Evolutionary conservation across 2,888 invertebrate genomes (phyloP), one percentile per base, ranked within the genome.

Genomic region (Mechanitis mazaeus): DNA sequence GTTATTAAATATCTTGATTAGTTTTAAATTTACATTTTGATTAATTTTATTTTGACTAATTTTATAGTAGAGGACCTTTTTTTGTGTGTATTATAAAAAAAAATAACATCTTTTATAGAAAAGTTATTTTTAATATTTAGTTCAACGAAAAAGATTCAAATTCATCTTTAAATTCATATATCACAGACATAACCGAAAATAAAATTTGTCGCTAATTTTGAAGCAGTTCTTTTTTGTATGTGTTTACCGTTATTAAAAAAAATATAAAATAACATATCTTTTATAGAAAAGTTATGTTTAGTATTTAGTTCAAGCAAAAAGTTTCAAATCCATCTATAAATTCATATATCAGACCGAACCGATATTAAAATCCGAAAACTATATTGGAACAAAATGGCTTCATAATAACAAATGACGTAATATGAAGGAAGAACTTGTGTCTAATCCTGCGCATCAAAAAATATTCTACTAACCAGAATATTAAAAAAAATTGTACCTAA

Each of bases 341-440:
- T 20, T 20, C 20, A 20, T 20, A 85, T 84, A 84, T 83, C 79
- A 71, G 75, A 31, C 60, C 11, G 45, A 55, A 56, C 56, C 45
- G 64, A 66, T 58, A 59, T 62, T 75, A 77, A 73, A 78, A 75
- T 72, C 74, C 67, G 69, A 66, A 75, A 81, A 77, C 74, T 70
- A 71, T 75, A 75, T 75, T 74, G 72, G 72, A 79, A 73, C 73
- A 79, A 65, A 74, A 69, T 75, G 78, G 72, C 77, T 87, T 86
- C 87, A 79, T 88, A 87, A 86, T 78, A 75, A 75, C 69, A 76
- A 64, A 69, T 89, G 89, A 87, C 83, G 89, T 81, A 84, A 87
- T 56, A 64, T 78, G 75, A 74, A 87, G 89, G 89, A 90, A 89
- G 85, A 83, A 86, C 82, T 87, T 87, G 80, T 68, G 74, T 74